Evolutionary conservation across 2,888 invertebrate species (phyloP).

Genomic region (Tridacna crocea): DNA sequence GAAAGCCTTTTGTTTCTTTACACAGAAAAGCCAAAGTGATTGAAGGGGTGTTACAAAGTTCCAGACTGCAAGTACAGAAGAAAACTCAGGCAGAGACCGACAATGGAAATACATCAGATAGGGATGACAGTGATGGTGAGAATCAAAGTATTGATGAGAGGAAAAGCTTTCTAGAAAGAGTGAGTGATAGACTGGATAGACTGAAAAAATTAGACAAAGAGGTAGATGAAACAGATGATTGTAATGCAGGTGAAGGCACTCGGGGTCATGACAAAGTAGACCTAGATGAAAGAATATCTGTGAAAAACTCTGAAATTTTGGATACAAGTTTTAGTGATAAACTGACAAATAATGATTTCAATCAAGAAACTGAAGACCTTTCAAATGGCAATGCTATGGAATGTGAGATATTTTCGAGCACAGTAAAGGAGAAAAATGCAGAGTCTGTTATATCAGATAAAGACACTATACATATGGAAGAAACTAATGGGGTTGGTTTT

Average conservation of each 20-base stretch:
- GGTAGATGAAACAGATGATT: neutral
- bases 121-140: slow-evolving; percentile 54
- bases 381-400: neutral
- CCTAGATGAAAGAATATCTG: neutral
- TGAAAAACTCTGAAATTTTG: neutral
- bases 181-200: slow-evolving; percentile 34
- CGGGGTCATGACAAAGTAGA: neutral
- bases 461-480: neutral
- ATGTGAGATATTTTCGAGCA: too few relatives aligned
- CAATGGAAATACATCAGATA: slow-evolving; percentile 49
- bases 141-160: slow-evolving; percentile 40
- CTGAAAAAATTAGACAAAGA: neutral
- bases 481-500: neutral
- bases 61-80: slow-evolving; percentile 43
- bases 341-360: neutral
- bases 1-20: too few relatives aligned
- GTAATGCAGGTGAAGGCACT: neutral
- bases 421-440: too few relatives aligned
- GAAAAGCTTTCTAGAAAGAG: slow-evolving; percentile 42
- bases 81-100: slow-evolving; percentile 45
- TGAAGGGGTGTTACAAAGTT: slow-evolving; percentile 64
- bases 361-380: neutral
- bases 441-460: too few relatives aligned
- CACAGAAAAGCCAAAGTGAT: slow-evolving; percentile 71
- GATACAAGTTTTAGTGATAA: neutral